Conservation (phyloP, 2,888 invertebrate genomes). For the Dorcus parallelipipedus region DNA sequence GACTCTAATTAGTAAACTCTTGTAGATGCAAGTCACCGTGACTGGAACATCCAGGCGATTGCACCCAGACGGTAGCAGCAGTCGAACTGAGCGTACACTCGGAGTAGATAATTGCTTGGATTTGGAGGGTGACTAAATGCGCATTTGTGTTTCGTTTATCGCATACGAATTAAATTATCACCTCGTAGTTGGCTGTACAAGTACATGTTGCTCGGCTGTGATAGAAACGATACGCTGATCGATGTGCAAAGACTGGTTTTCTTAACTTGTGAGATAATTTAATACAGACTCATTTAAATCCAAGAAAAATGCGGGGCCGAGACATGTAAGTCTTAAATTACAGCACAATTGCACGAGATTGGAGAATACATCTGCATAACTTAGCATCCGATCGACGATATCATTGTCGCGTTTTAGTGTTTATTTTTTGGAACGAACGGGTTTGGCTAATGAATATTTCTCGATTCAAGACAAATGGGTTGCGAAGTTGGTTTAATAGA, state of each 20-base stretch:
- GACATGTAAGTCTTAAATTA: slow-evolving; percentile 47
- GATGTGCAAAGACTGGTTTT: slow-evolving; percentile 42
- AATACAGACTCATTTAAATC: slow-evolving; percentile 46
- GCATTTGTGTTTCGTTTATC: not conserved
- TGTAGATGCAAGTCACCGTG: slow-evolving; percentile 39
- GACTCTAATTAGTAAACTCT: slow-evolving; percentile 42
- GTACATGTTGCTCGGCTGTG: slow-evolving; percentile 24
- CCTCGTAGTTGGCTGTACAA: not conserved
- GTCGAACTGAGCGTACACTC: no score
- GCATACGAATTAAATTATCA: slow-evolving; percentile 12
- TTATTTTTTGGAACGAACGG: slow-evolving; percentile 17
- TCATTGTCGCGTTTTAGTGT: slow-evolving; percentile 38
- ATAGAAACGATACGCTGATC: slow-evolving; percentile 39
- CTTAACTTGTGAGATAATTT: slow-evolving; percentile 43
- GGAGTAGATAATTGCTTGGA: no score
- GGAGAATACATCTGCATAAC: slow-evolving; percentile 50
- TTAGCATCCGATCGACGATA: slow-evolving; percentile 43
- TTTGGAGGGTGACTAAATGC: not conserved
- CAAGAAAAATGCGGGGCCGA: slow-evolving; percentile 43
- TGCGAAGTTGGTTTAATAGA: slow-evolving; percentile 29
- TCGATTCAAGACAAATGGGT: slow-evolving; percentile 38
- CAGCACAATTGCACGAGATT: slow-evolving; percentile 50
- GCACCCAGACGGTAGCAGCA: slow-evolving; percentile 33
- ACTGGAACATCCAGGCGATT: slow-evolving; percentile 35
- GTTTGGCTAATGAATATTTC: slow-evolving; percentile 40